Evolutionary conservation across 2,888 invertebrate species (phyloP), one percentile per base, ranked within the genome.

Genomic region (Trichacis sp.): DNA sequence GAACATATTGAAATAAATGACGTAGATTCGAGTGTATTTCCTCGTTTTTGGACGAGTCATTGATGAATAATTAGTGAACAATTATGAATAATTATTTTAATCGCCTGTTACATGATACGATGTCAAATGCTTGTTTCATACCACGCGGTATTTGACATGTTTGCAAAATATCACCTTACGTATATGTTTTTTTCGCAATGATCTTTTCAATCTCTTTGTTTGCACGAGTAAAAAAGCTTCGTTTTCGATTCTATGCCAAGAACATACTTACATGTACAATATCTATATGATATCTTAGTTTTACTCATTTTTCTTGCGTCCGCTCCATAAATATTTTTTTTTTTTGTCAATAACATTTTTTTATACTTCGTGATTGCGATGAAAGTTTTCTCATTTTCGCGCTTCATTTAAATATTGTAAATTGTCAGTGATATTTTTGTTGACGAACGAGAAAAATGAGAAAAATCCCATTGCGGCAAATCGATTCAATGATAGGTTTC

Each of bases 181-280:
- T 68, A 62, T 59, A 58, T 54, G 53, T 51, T 58, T 55, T 66
- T 40, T 55, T 66, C 45, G 45, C 49, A 48, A 9, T 67, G 55
- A 57, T 55, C 8, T 24, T 5, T 24, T 64, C 49, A 56, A 60
- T 46, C 48, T 59, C 48, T 64, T 47, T 66, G 60, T 54, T 71
- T 52, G 70, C 72, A 68, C 65, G 66, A 76, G 76, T 78, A 78
- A 76, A 78, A 78, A 78, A 78, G 73, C 73, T 60, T 50, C 46
- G 54, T 53, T 33, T 50, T 50, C 36, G 14, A 67, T 66, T 73
- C 74, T 78, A 78, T 74, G 67, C 73, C 74, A 78, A 81, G 80
- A 79, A 74, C 70, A 71, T 77, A 73, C 71, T 77, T 75, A 78
- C 78, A 78, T 79, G 77, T 24, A 24, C 33, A 33, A 33, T n/a